These are phyloP conservation scores for Thymelicus sylvestris DNA, from an alignment of 2,888 invertebrate species.

Conservation along the genomic window DNA sequence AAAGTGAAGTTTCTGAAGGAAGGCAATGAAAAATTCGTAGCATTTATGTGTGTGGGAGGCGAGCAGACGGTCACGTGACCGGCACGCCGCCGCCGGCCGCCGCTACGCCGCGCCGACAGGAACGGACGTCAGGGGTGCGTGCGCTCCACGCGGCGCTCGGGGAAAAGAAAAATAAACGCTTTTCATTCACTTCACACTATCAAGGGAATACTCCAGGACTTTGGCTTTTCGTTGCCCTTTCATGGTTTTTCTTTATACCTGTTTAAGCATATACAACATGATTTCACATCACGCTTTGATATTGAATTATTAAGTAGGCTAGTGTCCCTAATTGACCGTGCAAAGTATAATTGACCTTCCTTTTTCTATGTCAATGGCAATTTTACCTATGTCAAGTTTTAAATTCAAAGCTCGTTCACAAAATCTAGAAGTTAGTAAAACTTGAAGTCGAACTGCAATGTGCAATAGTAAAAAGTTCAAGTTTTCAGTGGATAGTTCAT, in stretches of 20 bases:
- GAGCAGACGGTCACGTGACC: conserved; percentile 54
- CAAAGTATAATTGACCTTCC: background rate
- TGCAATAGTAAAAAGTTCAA: background rate
- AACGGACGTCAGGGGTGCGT: conserved; percentile 19
- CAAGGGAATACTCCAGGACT: conserved; percentile 16
- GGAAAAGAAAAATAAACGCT: conserved; percentile 32
- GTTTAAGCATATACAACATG: background rate
- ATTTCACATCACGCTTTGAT: background rate
- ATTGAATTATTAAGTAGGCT: background rate
- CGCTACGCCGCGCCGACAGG: background rate
- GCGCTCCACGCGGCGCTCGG: background rate
- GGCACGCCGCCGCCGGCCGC: conserved; percentile 43
- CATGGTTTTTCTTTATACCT: background rate
- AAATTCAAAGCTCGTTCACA: background rate
- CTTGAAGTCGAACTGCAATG: background rate
- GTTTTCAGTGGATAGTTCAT: conserved; percentile 7
- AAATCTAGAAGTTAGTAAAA: background rate
- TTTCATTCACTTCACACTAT: conserved; percentile 24
- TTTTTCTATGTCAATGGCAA: background rate
- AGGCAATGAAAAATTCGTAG: conserved; percentile 24
- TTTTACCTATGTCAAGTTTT: background rate
- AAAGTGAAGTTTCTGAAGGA: background rate
- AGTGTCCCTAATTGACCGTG: background rate
- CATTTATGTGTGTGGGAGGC: conserved; percentile 10
- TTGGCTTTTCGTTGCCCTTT: conserved; percentile 2